Evolutionary conservation across 2,888 invertebrate genomes (phyloP).

Genomic region (Pachycephus smyrnensis): DNA sequence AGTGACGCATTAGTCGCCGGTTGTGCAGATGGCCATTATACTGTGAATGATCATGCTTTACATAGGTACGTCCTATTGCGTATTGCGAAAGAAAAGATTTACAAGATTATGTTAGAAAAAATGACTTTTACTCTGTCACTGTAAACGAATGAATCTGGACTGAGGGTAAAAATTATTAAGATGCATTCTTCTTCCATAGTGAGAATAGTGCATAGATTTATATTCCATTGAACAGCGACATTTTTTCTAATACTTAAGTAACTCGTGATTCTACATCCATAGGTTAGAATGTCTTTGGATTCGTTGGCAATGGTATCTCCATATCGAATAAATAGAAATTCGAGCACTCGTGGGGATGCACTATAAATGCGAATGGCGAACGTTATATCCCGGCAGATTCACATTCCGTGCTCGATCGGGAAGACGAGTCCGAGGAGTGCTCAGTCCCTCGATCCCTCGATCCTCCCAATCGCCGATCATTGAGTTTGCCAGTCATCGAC

Average conservation of each 20-base stretch:
- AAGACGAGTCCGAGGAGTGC: slow-evolving; percentile 25
- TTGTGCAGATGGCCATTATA: not conserved
- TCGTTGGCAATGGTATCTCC: not conserved
- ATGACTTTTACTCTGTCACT: not conserved
- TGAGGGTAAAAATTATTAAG: not conserved
- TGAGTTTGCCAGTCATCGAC: not conserved
- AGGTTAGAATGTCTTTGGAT: not conserved
- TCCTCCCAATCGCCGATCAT: not conserved
- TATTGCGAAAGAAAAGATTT: not conserved
- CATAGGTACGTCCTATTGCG: not conserved
- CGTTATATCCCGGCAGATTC: slow-evolving; percentile 36
- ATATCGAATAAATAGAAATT: not conserved
- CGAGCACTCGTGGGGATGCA: slow-evolving; percentile 33
- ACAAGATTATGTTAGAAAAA: not conserved
- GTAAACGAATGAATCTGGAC: too few relatives aligned
- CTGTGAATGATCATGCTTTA: not conserved
- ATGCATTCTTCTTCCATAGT: not conserved
- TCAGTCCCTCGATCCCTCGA: slow-evolving; percentile 26
- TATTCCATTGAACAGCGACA: too few relatives aligned
- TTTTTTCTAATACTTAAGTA: not conserved
- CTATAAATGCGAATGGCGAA: slow-evolving; percentile 44
- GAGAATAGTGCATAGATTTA: too few relatives aligned
- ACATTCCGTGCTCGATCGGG: slow-evolving; percentile 33
- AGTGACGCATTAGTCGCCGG: not conserved
- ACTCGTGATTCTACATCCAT: not conserved